Evolutionary conservation across 2,113 vertebrate genomes (phyloP), one percentile per base, ranked within the genome.

Genomic region (Grammomys surdaster): DNA sequence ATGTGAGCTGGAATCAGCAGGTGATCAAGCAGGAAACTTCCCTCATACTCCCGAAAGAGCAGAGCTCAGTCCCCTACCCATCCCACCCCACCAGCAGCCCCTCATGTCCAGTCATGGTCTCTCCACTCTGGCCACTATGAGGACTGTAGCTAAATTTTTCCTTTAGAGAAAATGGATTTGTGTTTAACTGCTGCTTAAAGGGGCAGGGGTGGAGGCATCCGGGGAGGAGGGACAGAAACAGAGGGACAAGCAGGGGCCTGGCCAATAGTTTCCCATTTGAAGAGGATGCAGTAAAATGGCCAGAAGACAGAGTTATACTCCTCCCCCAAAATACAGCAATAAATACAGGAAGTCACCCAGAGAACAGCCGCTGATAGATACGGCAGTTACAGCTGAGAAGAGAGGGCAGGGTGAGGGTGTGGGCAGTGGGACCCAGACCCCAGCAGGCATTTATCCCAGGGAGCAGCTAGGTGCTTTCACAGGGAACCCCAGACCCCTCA

Each of bases 311-410:
- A 95, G 95, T 92, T 96, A 80, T 75, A 43, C 84, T 89, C 94
- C 96, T 98, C 97, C 95, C n/a, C 60, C 9, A 65, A 97, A 98
- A 96, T 95, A 88, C 4, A 24, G 72, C 96, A 95, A 98, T 97
- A 98, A 98, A 98, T 97, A 97, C 98, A 97, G 97, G 96, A 97
- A 98, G 98, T 97, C 95, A 97, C 73, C 67, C 96, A 90, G 95
- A 98, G 60, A 94, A 77, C 60, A 85, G 89, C 96, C 97, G 95
- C 93, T 98, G 96, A 51, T 70, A 75, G 91, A 92, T 4, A 84
- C 84, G 12, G 11, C 0, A 19, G 2, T 3, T 3, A 12, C 43
- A 24, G 19, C 84, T 2, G 33, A 16, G n/a, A 40, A 11, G 0
- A 9, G 36, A 12, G 19, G 58, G 19, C 4, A 2, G 31, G 36